Percentiles rank a stretch among this genome's conserved stretches.
Conservation (phyloP, 1,140 invertebrate genomes). For the Drosophila equinoxialis region DNA sequence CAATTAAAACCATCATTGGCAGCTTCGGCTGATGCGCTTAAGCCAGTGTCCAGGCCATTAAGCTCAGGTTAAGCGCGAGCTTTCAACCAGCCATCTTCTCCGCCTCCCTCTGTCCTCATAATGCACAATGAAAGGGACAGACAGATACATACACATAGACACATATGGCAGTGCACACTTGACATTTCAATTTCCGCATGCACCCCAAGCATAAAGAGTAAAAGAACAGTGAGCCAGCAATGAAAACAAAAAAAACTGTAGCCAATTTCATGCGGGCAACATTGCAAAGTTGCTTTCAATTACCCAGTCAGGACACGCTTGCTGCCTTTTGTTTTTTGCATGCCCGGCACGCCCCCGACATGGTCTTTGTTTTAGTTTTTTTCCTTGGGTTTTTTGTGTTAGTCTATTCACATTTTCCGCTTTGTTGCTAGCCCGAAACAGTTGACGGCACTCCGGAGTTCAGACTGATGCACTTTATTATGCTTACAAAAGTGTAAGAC, state of each 20-base stretch:
- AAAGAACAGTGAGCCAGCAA: conserved; percentile 24
- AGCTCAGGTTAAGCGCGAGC: conserved; percentile 38
- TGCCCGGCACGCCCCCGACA: conserved; percentile 57
- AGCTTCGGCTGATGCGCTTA: conserved; percentile 54
- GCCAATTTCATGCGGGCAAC: conserved; percentile 72
- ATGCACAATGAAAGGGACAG: not conserved
- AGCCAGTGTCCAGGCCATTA: conserved; percentile 48
- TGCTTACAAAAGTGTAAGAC: conserved; percentile 44
- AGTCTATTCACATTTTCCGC: conserved; percentile 75
- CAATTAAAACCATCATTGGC: conserved; percentile 66
- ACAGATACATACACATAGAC: conserved; percentile 13
- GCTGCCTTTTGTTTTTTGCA: conserved; percentile 69
- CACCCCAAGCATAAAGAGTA: conserved; percentile 53
- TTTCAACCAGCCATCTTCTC: not conserved
- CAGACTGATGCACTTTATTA: conserved; percentile 64
- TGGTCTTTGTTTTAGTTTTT: conserved; percentile 27
- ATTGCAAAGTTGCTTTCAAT: conserved; percentile 74
- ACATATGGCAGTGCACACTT: conserved; percentile 61
- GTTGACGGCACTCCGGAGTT: conserved; percentile 31
- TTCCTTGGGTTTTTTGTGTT: conserved; percentile 29
- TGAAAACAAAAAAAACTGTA: conserved; percentile 34
- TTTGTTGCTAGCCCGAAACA: conserved; percentile 67
- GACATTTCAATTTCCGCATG: conserved; percentile 74
- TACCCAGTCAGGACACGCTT: conserved; percentile 73
- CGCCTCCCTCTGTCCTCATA: not conserved